Evolutionary conservation across 2,113 vertebrate genomes (phyloP).

Genomic region (Symphodus melops): DNA sequence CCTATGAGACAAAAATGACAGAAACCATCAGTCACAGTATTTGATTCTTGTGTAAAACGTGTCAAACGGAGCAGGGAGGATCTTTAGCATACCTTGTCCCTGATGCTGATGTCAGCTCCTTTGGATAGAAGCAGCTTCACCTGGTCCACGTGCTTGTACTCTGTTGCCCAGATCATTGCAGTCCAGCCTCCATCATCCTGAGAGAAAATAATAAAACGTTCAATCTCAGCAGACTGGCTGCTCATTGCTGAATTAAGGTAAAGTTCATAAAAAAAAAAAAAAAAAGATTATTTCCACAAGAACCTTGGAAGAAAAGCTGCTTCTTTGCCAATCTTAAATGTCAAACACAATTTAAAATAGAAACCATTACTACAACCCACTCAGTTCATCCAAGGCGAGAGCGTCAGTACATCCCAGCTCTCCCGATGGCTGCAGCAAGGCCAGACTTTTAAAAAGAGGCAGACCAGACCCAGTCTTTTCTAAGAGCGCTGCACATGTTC

Average conservation of each 20-base stretch:
- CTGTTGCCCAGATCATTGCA: slow-evolving; percentile 98
- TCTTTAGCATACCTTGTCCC: slow-evolving; percentile 88
- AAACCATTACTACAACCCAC: neutral
- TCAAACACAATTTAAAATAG: neutral
- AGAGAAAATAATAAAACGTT: neutral
- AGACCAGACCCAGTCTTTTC: neutral
- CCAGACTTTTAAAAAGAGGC: slow-evolving; percentile 8
- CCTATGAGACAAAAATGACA: slow-evolving; percentile 74
- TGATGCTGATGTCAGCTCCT: slow-evolving; percentile 94
- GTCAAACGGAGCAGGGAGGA: neutral
- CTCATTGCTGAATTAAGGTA: too few species aligned
- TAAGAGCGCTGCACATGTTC: neutral
- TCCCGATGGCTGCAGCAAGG: slow-evolving; percentile 23
- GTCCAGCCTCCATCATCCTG: slow-evolving; percentile 99
- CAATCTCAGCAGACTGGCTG: neutral
- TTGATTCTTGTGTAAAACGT: neutral
- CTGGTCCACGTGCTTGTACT: slow-evolving; percentile 95
- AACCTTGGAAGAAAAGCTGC: neutral
- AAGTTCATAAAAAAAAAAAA: neutral
- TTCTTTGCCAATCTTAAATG: neutral
- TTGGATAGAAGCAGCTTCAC: slow-evolving; percentile 93
- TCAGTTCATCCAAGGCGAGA: neutral
- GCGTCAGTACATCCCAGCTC: neutral
- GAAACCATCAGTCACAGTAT: neutral
- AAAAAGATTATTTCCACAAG: neutral